Evolutionary conservation across 2,888 invertebrate genomes (phyloP), one percentile per base, ranked within the genome.

Genomic region (Ceraclea dissimilis): DNA sequence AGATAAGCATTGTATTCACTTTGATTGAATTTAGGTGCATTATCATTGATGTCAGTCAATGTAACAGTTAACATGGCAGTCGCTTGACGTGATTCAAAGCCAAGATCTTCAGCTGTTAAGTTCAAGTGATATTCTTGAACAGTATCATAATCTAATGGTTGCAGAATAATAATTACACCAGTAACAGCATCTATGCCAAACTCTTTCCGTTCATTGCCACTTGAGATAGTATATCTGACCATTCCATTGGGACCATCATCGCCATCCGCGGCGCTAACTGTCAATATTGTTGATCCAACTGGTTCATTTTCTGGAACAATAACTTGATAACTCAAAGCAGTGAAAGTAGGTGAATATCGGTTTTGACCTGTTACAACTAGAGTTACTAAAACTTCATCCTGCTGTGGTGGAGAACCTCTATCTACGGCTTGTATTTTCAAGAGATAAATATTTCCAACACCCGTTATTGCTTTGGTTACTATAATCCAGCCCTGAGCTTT

Each of bases 41-140:
- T 95, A 67, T 97, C 94, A 67, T 94, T 96, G 34, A 95, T 90
- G 68, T 97, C 96, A 0, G 90, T 91, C 1, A 97, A 78, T 52
- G 87, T 88, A 1, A 97, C 86, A 0, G 89, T 90, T 6, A 95
- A 74, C 64, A 88, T 86, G 0, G 91, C 91, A 4, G 86, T 85
- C 0, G 91, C 83, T 66, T 82, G 82, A 64, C 82, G 83, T 0
- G 89, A 80, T 63, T 88, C 85, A 67, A 91, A 93, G 2, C 89
- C 95, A 51, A 90, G 74, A 74, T 97, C 96, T 60, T 80, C 81
- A 0, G 93, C 95, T 0, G 91, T 90, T 56, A 97, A 88, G 67
- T 91, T 93, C 2, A 97, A 71, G 52, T 84, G 82, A 70, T 94
- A 94, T 68, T 89, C 89, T 68, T 88, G 87, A 52, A 88, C 81